Conservation (phyloP, 2,113 vertebrate genomes). For the Tachysurus fulvidraco region DNA sequence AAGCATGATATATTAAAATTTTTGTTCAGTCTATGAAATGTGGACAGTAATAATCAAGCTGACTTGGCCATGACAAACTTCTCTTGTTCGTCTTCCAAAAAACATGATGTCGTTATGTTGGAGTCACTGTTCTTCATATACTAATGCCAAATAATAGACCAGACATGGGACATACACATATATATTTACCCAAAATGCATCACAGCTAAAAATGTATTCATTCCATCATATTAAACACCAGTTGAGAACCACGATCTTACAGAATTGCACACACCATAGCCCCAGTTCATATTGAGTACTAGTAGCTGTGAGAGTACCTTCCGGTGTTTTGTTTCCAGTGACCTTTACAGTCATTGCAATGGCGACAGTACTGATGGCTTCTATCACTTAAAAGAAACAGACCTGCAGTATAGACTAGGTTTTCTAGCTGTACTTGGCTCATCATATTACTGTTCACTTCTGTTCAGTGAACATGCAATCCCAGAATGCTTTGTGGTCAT, state of each 20-base stretch:
- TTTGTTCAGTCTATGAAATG: neutral
- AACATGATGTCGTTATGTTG: conserved; percentile 22
- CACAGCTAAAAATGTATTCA: neutral
- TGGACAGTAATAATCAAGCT: neutral
- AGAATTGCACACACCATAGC: neutral
- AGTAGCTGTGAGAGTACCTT: neutral
- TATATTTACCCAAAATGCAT: neutral
- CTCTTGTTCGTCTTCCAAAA: conserved; percentile 8
- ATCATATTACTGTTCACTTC: conserved; percentile 11
- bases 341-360: conserved; percentile 26
- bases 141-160: neutral
- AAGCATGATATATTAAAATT: neutral
- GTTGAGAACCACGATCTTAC: neutral
- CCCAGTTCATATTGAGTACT: neutral
- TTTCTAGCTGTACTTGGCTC: conserved; percentile 18
- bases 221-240: neutral
- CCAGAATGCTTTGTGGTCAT: neutral
- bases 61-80: conserved; percentile 30
- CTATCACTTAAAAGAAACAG: neutral
- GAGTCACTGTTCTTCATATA: conserved; percentile 35
- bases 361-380: conserved; percentile 23
- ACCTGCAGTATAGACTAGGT: neutral
- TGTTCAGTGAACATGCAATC: neutral
- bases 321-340: conserved; percentile 1
- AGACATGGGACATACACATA: neutral